These are phyloP conservation scores for Leptopilina drosophilae DNA, from an alignment of 2,888 invertebrate genomes.

Conservation along the genomic window DNA sequence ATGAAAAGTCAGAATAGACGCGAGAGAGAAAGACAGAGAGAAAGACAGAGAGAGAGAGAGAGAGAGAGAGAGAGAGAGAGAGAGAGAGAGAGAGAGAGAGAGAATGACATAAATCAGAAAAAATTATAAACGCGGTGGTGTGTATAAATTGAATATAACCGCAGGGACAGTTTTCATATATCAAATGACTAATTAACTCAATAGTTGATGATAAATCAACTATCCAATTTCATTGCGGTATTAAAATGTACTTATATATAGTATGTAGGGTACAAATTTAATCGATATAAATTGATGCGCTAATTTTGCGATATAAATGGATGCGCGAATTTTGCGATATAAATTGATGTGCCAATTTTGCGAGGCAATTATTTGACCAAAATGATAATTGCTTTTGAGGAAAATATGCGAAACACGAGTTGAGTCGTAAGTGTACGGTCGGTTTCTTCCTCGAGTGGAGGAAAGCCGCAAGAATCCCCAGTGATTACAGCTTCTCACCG, in stretches of 20 bases:
- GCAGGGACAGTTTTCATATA: neutral
- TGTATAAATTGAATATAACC: no score
- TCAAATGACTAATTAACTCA: neutral
- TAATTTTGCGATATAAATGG: no score
- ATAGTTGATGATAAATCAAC: neutral
- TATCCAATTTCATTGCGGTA: neutral
- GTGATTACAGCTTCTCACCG: slow-evolving; percentile 29
- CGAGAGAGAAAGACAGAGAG: no score
- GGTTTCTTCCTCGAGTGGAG: slow-evolving; percentile 35
- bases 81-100: no score
- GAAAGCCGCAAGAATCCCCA: slow-evolving; percentile 34
- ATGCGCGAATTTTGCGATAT: no score
- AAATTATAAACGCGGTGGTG: no score
- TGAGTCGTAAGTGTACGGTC: slow-evolving; percentile 13
- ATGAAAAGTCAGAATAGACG: no score
- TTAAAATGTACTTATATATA: neutral
- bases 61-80: no score
- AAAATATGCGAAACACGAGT: slow-evolving; percentile 34
- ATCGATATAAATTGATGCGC: no score
- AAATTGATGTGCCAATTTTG: neutral
- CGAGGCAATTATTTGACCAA: neutral
- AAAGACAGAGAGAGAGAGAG: no score
- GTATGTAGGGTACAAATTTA: neutral
- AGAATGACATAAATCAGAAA: no score
- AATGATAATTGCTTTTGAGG: neutral